Conservation (phyloP, 1,140 invertebrate species). For the Tigriopus japonicus region DNA sequence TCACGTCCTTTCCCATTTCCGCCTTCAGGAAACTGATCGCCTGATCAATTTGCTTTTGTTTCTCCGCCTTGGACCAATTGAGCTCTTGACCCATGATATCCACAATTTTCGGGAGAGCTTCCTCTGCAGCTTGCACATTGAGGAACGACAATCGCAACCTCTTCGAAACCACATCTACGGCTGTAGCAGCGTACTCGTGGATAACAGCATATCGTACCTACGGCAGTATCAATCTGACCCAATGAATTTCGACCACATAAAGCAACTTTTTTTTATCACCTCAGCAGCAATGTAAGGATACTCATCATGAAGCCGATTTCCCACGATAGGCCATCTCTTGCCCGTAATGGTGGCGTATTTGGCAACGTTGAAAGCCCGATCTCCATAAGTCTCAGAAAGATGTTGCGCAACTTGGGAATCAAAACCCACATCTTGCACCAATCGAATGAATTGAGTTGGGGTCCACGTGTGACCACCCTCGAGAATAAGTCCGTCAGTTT, state of each 20-base stretch:
- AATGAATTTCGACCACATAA: too few relatives aligned
- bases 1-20: conserved; percentile 94
- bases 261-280: conserved; percentile 35
- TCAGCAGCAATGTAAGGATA: conserved; percentile 98
- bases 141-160: conserved; percentile 47
- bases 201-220: conserved; percentile 55
- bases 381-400: conserved; percentile 87
- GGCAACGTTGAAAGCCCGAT: conserved; percentile 89
- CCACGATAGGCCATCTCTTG: conserved; percentile 54
- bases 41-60: conserved; percentile 31
- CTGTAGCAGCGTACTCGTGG: conserved; percentile 85
- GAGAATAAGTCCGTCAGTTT: conserved; percentile 71
- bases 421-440: conserved; percentile 74
- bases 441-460: conserved; percentile 88
- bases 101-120: conserved; percentile 74
- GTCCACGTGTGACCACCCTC: conserved; percentile 93
- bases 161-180: conserved; percentile 88
- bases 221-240: neutral
- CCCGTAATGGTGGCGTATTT: conserved; percentile 88
- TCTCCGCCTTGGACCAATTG: conserved; percentile 67
- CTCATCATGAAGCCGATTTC: conserved; percentile 84
- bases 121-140: conserved; percentile 55
- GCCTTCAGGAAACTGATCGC: conserved; percentile 26
- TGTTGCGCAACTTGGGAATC: conserved; percentile 88
- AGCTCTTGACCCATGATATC: conserved; percentile 94